Evolutionary conservation across 2,888 invertebrate species (phyloP).

Genomic region (Polyploca ridens): DNA sequence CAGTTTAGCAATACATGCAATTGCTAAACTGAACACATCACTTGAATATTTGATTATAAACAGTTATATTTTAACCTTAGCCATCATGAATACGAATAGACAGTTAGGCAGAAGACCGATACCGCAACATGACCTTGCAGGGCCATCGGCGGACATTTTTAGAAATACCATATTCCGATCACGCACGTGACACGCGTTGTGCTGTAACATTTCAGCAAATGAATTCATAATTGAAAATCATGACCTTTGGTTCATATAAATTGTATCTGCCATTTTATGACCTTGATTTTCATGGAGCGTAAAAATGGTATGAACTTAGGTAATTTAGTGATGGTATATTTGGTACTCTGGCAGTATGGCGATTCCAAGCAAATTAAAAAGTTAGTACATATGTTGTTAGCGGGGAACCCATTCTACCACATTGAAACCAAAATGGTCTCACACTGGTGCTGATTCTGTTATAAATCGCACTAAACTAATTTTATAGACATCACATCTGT

Average conservation of each 20-base stretch:
- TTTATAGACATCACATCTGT: too few species aligned
- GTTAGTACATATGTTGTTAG: too few species aligned
- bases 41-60: background rate
- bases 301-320: too few species aligned
- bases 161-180: conserved; percentile 3
- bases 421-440: too few species aligned
- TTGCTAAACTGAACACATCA: background rate
- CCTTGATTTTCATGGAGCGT: background rate
- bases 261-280: background rate
- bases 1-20: too few species aligned
- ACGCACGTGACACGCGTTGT: background rate
- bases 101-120: background rate
- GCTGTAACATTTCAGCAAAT: background rate
- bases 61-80: background rate
- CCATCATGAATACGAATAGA: conserved; percentile 11
- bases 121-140: conserved; percentile 6
- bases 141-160: background rate
- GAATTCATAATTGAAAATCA: conserved; percentile 6
- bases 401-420: too few species aligned
- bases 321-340: too few species aligned
- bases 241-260: background rate
- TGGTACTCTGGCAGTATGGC: too few species aligned
- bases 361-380: too few species aligned
- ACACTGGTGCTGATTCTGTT: too few species aligned
- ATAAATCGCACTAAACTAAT: too few species aligned